Percentiles rank a stretch among this genome's conserved stretches.
Evolutionary conservation across 2,888 invertebrate genomes (phyloP).

Genomic region (Drosophila mayaguana): DNA sequence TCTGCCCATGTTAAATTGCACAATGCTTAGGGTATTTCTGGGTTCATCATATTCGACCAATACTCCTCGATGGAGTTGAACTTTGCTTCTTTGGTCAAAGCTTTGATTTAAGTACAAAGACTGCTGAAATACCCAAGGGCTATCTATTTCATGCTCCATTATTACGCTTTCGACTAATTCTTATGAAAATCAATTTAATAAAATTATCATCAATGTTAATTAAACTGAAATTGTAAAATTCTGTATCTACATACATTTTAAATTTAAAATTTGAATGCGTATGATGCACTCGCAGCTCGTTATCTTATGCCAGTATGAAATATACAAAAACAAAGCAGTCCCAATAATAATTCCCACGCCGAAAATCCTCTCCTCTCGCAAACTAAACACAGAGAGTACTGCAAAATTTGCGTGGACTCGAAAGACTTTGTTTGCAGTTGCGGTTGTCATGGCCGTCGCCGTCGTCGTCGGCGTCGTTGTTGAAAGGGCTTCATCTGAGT

Average conservation of each 20-base stretch:
- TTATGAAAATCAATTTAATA: neutral
- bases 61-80: neutral
- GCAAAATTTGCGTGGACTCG: neutral
- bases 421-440: constrained; percentile 8
- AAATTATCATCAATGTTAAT: neutral
- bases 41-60: neutral
- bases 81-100: neutral
- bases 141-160: neutral
- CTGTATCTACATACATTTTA: neutral
- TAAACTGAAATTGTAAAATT: neutral
- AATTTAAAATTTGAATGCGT: neutral
- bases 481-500: constrained; percentile 49
- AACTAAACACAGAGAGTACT: neutral
- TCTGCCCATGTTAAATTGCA: too few species aligned
- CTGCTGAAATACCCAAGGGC: neutral
- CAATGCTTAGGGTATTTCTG: neutral
- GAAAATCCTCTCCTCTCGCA: constrained; percentile 12
- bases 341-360: neutral
- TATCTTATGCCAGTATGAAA: neutral
- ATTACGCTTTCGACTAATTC: neutral
- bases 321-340: neutral
- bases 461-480: neutral
- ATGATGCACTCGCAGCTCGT: neutral
- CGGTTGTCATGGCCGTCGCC: neutral
- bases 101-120: neutral